Evolutionary conservation across 2,113 vertebrate genomes (phyloP).

Genomic region (Apus apus): DNA sequence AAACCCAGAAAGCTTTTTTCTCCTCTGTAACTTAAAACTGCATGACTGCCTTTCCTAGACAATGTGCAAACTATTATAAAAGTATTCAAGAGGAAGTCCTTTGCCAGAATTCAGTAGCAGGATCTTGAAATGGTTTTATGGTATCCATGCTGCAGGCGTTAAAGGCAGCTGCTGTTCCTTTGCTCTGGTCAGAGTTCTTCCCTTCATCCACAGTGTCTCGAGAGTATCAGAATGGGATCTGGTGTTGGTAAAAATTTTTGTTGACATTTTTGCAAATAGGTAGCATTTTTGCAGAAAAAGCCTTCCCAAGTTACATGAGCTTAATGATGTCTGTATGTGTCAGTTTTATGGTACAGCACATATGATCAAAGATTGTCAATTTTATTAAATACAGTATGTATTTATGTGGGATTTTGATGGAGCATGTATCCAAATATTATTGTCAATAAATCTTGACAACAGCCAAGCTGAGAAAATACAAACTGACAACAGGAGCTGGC

Average conservation of each 20-base stretch:
- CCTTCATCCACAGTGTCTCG: neutral
- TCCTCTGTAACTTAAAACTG: constrained; percentile 6
- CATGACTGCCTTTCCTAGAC: constrained; percentile 12
- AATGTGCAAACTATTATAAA: constrained; percentile 65
- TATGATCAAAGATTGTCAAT: neutral
- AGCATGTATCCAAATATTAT: neutral
- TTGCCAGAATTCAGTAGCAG: constrained; percentile 50
- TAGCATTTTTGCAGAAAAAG: neutral
- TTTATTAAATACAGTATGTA: neutral
- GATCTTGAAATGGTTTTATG: constrained; percentile 47
- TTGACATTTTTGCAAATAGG: neutral
- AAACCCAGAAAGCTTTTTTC: neutral
- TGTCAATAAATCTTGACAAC: constrained; percentile 11
- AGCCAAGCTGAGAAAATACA: constrained; percentile 5
- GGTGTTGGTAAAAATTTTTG: neutral
- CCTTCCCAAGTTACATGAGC: neutral
- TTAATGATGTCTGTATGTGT: neutral
- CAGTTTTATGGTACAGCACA: neutral
- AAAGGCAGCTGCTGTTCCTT: constrained; percentile 4
- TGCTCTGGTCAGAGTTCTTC: neutral
- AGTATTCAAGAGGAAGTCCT: constrained; percentile 34
- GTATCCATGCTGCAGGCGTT: constrained; percentile 27
- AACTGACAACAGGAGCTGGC: neutral
- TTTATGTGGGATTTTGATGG: constrained; percentile 1
- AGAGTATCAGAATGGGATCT: neutral